Evolutionary conservation across 1,140 invertebrate genomes (phyloP), one percentile per base, ranked within the genome.

Genomic region (Protaetia brevitarsis): DNA sequence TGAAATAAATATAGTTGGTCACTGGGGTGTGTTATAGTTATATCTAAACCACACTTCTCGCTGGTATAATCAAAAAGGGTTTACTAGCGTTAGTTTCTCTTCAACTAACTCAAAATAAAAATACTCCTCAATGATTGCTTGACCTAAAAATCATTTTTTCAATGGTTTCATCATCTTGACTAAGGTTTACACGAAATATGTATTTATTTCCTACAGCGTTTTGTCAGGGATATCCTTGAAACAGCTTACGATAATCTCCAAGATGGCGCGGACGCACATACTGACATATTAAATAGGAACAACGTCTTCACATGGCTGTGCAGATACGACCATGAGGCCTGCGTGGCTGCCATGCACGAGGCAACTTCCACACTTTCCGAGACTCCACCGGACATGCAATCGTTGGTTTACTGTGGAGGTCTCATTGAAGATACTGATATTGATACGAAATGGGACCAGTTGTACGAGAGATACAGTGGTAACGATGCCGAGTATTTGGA

Each of bases 261-360:
- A 31, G 8, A 30, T n/a, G n/a, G n/a, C n/a, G n/a, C n/a, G n/a
- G n/a, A n/a, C n/a, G n/a, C 30, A 5, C 31, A 41, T 26, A 5
- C 21, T 4, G 31, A 63, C n/a, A 63, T 13, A 7, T 3, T 3
- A 4, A 63, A 63, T 28, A 19, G 61, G 13, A 37, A 26, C 3
- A 37, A 63, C 13, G 10, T 63, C 4, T 4, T 63, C 11, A 63
- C 26, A 2, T 37, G 30, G 30, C 11, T 63, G 21, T 63, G 61
- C 16, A 8, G n/a, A 23, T 37, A 26, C 7, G 61, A 27, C 4
- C n/a, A 63, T 28, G 28, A 6, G 41, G 34, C 16, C 13, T 37
- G 61, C 28, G 8, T 23, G 21, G 16, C 36, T 3, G 13, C 11
- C 36, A 63, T 37, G 61, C 31, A 63, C 21, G 13, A 63, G 3